Evolutionary conservation across 2,888 invertebrate genomes (phyloP), one percentile per base, ranked within the genome.

Genomic region (Ormyrus thymus): DNA sequence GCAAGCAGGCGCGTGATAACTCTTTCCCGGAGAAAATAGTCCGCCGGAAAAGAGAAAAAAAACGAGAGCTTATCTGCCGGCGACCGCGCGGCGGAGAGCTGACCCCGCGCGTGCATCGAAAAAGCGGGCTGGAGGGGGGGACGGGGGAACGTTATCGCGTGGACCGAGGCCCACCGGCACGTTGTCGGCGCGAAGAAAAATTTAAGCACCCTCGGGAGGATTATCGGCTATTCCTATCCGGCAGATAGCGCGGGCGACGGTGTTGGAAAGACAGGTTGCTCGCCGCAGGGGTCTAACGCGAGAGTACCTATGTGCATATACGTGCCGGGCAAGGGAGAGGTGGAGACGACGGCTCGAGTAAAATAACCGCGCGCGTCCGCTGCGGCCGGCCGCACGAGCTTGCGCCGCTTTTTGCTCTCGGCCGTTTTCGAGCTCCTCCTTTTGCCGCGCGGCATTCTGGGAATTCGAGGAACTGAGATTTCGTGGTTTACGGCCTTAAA

Each of bases 241-340:
- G 50, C 8, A 77, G 79, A 79, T 84, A 84, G 77, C 66, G 58
- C 72, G 59, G 66, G 48, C 72, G 83, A 86, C 86, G 86, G 89
- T 87, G 89, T 89, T 83, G 87, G 87, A 85, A 87, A 88, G 89
- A 89, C 89, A 88, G 89, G 89, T 89, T 87, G 86, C 86, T 84
- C 90, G 86, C 89, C 85, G 86, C 87, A 85, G 89, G 89, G 89
- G 88, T 89, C 87, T 76, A 69, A 59, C 72, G 56, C 68, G 76
- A 11, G 76, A 11, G 58, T 15, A 29, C 62, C 15, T 58, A 29
- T 48, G 51, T 50, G 48, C 10, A 9, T 62, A 43, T 66, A 46
- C 51, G 66, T 15, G 48, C 48, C n/a, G 29, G 15, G 58, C 51
- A 10, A n/a, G 13, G 56, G 13, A 58, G 58, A 13, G 8, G 29